Conservation (phyloP, 2,113 vertebrate species). For the Hippocampus comes region DNA sequence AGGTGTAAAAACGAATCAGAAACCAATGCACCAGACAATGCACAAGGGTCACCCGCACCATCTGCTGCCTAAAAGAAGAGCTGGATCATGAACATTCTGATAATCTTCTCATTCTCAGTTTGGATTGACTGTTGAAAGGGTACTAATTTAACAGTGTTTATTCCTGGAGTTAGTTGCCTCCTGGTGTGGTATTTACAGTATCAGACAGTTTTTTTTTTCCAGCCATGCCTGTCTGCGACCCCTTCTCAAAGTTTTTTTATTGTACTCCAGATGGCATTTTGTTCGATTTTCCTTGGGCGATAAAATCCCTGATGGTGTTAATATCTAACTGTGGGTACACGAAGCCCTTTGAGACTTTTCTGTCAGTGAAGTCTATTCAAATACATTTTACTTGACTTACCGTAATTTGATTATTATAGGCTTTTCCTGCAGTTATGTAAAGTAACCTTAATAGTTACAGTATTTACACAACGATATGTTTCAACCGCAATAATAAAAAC, state of each 20-base stretch:
- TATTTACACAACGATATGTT: background rate
- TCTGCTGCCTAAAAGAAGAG: background rate
- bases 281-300: too few relatives aligned
- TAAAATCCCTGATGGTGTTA: too few relatives aligned
- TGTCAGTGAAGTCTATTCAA: too few relatives aligned
- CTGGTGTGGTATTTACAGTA: background rate
- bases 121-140: background rate
- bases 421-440: background rate
- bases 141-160: background rate
- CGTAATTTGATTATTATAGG: too few relatives aligned
- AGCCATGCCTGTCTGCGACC: too few relatives aligned
- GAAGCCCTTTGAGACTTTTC: too few relatives aligned
- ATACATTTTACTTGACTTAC: too few relatives aligned
- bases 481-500: background rate
- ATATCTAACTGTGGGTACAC: too few relatives aligned
- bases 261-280: too few relatives aligned
- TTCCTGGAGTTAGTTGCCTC: background rate
- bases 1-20: constrained; percentile 1
- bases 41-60: background rate
- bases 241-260: too few relatives aligned
- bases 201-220: background rate
- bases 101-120: background rate
- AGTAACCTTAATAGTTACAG: background rate
- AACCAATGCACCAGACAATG: background rate
- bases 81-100: background rate